phyloP scores from a whole-genome alignment of 2,797 vertebrate genomes.

The Pseudochromis fuscus region DNA sequence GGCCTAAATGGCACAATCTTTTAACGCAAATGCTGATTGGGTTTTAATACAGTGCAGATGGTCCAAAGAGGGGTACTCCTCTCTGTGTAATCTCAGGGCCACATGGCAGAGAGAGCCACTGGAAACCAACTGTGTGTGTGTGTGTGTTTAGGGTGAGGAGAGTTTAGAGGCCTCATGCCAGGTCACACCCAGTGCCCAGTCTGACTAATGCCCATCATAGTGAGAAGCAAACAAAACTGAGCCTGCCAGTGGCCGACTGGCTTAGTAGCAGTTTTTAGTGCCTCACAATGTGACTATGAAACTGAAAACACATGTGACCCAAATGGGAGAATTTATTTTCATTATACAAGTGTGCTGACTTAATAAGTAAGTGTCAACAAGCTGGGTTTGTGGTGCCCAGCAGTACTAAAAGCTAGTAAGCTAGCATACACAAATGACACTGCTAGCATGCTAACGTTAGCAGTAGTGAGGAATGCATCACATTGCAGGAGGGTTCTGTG shows the following conservation, averaged over 20 bases:
- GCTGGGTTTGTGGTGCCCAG: too few relatives aligned
- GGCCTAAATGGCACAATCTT: constrained; percentile 56
- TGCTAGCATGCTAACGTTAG: too few relatives aligned
- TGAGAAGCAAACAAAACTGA: constrained; percentile 58
- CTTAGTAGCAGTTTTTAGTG: constrained; percentile 32
- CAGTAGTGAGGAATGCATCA: too few relatives aligned
- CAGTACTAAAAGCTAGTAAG: too few relatives aligned
- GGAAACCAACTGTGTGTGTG: constrained; percentile 14
- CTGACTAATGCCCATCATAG: constrained; percentile 60
- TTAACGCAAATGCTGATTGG: constrained; percentile 62
- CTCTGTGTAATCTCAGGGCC: constrained; percentile 66
- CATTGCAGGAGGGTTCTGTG: too few relatives aligned
- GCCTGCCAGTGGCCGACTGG: constrained; percentile 44
- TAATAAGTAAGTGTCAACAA: too few relatives aligned
- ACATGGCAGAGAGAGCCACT: constrained; percentile 52
- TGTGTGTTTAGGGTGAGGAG: constrained; percentile 9
- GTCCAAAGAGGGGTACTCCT: constrained; percentile 49
- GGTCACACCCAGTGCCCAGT: constrained; percentile 34
- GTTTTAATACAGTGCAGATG: constrained; percentile 74
- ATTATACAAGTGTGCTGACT: too few relatives aligned
- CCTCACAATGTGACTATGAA: neutral
- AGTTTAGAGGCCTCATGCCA: constrained; percentile 50
- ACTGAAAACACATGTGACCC: neutral
- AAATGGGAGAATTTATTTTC: too few relatives aligned
- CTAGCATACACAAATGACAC: too few relatives aligned